Evolutionary conservation across 2,888 invertebrate genomes (phyloP).

Genomic region (Mythimna lalbum): DNA sequence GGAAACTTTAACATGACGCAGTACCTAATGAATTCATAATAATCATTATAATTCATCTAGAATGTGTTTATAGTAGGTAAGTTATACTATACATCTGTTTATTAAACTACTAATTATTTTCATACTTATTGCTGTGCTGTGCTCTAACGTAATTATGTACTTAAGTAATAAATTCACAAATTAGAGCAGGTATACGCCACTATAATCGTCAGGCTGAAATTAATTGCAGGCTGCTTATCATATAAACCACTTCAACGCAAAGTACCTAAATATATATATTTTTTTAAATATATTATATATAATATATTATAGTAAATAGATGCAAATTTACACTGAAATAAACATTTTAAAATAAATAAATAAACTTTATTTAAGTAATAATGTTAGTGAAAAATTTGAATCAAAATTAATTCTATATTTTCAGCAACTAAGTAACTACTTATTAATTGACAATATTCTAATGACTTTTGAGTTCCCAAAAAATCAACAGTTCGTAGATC

Average conservation of each 20-base stretch:
- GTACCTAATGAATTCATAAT: constrained; percentile 2
- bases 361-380: fast-evolving
- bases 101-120: constrained; percentile 6
- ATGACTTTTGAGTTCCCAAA: neutral
- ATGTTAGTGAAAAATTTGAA: neutral
- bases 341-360: neutral
- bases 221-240: constrained; percentile 7
- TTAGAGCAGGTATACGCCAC: neutral
- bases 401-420: neutral
- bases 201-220: constrained; percentile 17
- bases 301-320: neutral
- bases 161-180: neutral
- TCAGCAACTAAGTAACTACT: neutral
- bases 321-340: neutral
- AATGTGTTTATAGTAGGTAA: constrained; percentile 1
- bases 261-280: too few species aligned
- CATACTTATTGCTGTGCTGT: neutral
- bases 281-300: too few species aligned
- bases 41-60: too few species aligned
- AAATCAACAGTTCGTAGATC: constrained; percentile 6
- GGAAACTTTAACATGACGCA: neutral
- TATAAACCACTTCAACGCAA: neutral
- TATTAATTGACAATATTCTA: neutral
- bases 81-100: neutral
- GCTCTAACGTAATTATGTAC: neutral